These are phyloP conservation scores for Mesopsocus fuscifrons DNA, from an alignment of 2,888 invertebrate species.

Conservation along the genomic window DNA sequence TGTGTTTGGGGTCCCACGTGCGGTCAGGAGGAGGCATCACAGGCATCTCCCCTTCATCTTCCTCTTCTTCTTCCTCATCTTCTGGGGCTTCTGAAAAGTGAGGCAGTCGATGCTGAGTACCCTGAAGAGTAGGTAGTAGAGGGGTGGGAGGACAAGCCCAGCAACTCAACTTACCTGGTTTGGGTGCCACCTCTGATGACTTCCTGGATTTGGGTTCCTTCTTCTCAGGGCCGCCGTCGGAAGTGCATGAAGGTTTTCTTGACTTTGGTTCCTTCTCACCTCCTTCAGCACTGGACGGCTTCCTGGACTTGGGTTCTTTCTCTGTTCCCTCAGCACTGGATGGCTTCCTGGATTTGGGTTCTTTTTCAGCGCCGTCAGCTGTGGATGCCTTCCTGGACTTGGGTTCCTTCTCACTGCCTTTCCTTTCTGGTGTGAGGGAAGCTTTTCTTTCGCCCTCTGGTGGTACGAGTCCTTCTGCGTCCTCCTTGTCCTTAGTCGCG, in stretches of 20 bases:
- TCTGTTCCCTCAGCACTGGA: constrained; percentile 6
- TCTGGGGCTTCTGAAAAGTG: background rate
- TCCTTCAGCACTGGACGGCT: constrained; percentile 7
- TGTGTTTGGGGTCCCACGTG: background rate
- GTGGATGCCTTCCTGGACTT: constrained; percentile 5
- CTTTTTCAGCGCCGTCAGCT: constrained; percentile 6
- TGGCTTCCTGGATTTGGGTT: constrained; percentile 9
- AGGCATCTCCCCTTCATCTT: constrained; percentile 1
- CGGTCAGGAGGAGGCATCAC: background rate
- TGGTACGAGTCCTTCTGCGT: background rate
- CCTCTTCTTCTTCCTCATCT: constrained; percentile 12
- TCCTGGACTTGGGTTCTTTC: constrained; percentile 2
- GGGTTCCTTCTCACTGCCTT: background rate
- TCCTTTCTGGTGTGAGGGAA: background rate
- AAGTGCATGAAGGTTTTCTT: background rate
- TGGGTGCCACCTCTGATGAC: constrained; percentile 9
- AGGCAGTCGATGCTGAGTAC: background rate
- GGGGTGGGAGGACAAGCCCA: too few relatives aligned
- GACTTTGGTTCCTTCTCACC: constrained; percentile 2
- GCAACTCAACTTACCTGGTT: constrained; percentile 7
- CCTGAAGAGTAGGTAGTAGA: background rate
- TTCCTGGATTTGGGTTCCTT: constrained; percentile 10
- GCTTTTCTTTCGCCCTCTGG: constrained; percentile 3
- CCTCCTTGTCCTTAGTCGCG: constrained; percentile 2
- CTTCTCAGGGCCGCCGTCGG: background rate